Percentiles rank a stretch among this genome's conserved stretches.
phyloP scores from a whole-genome alignment of 2,113 vertebrate species.

The Benitochromis conjunctus region DNA sequence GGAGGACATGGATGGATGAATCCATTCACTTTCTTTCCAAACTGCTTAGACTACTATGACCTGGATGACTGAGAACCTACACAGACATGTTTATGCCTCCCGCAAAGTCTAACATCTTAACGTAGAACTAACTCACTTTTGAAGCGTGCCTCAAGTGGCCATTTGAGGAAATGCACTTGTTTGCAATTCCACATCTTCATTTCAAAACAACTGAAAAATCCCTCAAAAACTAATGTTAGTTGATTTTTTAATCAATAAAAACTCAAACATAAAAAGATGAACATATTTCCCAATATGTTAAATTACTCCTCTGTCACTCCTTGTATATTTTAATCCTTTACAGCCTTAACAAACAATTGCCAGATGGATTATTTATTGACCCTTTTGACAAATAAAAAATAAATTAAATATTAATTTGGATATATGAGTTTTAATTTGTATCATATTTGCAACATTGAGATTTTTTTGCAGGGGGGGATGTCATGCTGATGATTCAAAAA shows the following conservation, averaged over 20 bases:
- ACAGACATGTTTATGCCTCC: background rate
- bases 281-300: background rate
- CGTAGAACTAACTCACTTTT: background rate
- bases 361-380: background rate
- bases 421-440: background rate
- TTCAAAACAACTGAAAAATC: background rate
- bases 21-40: background rate
- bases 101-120: background rate
- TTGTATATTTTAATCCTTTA: background rate
- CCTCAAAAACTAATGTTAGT: background rate
- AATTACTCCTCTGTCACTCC: background rate
- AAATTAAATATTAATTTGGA: background rate
- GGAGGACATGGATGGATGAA: background rate
- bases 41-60: background rate
- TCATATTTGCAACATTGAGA: background rate
- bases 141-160: background rate
- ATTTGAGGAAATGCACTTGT: background rate
- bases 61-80: background rate
- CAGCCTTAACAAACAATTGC: background rate
- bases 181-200: background rate
- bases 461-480: background rate
- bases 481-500: background rate
- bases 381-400: fast-evolving
- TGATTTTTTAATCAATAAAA: background rate
- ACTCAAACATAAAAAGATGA: background rate